Percentiles rank a stretch among this genome's conserved stretches.
phyloP scores from a whole-genome alignment of 2,797 vertebrate species.

The Enteromius fasciolatus region DNA sequence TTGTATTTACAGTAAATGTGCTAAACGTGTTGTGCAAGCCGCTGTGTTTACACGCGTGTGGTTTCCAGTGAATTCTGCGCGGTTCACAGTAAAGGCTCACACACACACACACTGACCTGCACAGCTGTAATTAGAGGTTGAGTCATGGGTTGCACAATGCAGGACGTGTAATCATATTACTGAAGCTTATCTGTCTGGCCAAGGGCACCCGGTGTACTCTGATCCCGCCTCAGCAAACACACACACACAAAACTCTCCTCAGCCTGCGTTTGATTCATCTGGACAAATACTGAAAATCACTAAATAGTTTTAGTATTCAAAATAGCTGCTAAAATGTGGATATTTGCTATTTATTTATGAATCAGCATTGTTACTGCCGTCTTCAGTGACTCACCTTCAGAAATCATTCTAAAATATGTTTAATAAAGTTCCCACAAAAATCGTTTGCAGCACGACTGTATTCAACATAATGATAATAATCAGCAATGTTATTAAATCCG shows the following conservation, averaged over 20 bases:
- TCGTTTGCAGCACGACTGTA: background rate
- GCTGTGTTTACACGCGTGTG: constrained; percentile 38
- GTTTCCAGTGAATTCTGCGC: constrained; percentile 52
- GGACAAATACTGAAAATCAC: background rate
- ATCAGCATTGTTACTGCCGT: background rate
- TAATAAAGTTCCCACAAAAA: background rate
- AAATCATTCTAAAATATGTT: background rate
- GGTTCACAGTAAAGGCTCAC: constrained; percentile 34
- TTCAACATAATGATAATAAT: background rate
- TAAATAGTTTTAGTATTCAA: background rate
- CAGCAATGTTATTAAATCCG: background rate
- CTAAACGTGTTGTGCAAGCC: constrained; percentile 39
- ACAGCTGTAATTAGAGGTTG: constrained; percentile 63
- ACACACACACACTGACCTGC: constrained; percentile 42
- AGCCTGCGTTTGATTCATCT: background rate
- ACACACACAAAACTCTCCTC: background rate
- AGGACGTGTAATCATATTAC: constrained; percentile 70
- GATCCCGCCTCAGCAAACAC: constrained; percentile 48
- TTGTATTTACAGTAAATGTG: constrained; percentile 53
- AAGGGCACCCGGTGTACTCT: constrained; percentile 77
- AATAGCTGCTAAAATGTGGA: background rate
- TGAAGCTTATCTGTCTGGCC: constrained; percentile 75
- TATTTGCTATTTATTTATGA: background rate
- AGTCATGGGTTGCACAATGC: constrained; percentile 76
- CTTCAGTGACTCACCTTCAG: background rate